Evolutionary conservation across 2,888 invertebrate genomes (phyloP), one percentile per base, ranked within the genome.

Genomic region (Agriopis marginaria): DNA sequence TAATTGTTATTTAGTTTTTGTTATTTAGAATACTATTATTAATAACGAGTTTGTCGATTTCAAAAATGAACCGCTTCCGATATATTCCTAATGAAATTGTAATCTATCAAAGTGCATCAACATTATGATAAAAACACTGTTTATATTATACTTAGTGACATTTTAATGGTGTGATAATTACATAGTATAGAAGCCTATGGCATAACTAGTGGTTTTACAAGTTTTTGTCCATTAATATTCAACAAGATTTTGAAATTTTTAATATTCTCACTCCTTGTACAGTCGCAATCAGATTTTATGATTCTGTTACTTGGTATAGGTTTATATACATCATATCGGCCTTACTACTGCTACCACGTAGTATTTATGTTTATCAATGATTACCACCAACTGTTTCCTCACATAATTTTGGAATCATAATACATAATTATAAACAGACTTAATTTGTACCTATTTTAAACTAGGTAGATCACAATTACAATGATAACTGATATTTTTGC

Each of bases 1-100:
- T 42, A 14, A 6, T 14, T 51, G 56, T 59, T 65, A 65, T 50
- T 45, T 32, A 54, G 45, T 39, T 63, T 45, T 54, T 44, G 8
- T 54, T 63, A 10, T 1, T 45, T 45, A 32, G 9, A 53, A 45
- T 62, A 14, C 51, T 32, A 32, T 45, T 17, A 45, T 44, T 53
- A 32, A 32, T 53, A 53, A 62, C 32, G 45, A 53, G 62, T 53
- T 44, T 2, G 14, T 62, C 45, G n/a, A 44, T 32, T 40, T 11
- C 51, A 54, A 9, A 47, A 42, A 40, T 40, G 9, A 40, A 4
- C 32, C 4, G 23, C 10, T 7, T 54, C 7, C 53, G 53, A 49
- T 47, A 55, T 40, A 55, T 40, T 55, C 10, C 9, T 50, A 50
- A 50, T 50, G 17, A 17, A 50, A 23, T 7, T 10, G 50, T 17